Percentiles rank a stretch among this genome's conserved stretches.
Conservation (phyloP, 2,888 invertebrate genomes). For the Lypha dubia region DNA sequence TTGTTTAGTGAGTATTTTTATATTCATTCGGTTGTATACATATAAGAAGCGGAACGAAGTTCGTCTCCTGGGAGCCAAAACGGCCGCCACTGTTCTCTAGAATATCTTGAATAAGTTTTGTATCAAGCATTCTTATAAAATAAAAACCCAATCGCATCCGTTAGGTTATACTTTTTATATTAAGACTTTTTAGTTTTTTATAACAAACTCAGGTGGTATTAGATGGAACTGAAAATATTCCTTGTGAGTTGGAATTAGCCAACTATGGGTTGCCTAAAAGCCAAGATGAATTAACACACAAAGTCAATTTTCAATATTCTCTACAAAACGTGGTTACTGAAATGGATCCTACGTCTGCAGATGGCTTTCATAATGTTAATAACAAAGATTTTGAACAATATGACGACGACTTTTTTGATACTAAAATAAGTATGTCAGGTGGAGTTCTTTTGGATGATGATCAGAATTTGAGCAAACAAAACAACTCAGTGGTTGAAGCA, state of each 20-base stretch:
- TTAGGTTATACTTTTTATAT: no score
- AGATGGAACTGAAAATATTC: no score
- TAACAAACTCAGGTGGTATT: no score
- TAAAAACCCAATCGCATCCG: no score
- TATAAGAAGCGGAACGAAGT: no score
- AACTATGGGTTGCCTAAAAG: background rate
- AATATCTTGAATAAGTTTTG: no score
- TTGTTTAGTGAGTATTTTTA: no score
- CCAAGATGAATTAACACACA: background rate
- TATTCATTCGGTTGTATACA: no score
- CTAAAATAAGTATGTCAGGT: constrained; percentile 51
- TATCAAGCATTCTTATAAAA: no score
- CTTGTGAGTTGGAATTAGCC: background rate
- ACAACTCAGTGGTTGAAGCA: background rate
- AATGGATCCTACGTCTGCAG: background rate
- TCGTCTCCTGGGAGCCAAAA: no score
- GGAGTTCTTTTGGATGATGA: constrained; percentile 7
- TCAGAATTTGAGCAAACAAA: background rate
- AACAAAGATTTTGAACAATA: constrained; percentile 24
- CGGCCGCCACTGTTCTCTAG: no score
- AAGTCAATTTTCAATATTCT: background rate
- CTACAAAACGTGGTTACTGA: background rate
- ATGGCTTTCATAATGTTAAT: background rate
- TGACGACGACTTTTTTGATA: constrained; percentile 60
- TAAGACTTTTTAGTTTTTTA: no score